Conservation (phyloP, 2,888 invertebrate species). For the Caenorhabditis sinica region DNA sequence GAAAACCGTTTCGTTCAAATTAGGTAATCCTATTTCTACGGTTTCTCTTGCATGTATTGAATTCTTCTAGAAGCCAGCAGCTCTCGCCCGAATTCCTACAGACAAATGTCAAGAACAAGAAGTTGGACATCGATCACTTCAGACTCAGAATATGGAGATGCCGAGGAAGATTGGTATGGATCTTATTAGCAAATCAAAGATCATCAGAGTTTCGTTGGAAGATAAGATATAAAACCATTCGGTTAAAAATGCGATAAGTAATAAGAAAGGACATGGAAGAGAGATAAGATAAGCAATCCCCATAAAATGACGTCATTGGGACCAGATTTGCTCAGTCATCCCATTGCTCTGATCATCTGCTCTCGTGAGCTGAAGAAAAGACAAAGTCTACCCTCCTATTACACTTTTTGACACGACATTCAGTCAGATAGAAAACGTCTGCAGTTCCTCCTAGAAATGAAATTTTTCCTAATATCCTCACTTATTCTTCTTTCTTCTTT, state of each 20-base stretch:
- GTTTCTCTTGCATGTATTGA: neutral
- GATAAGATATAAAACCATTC: conserved; percentile 20
- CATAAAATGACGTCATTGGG: conserved; percentile 33
- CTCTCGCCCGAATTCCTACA: neutral
- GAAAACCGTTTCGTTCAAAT: conserved; percentile 52
- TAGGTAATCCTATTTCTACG: conserved; percentile 11
- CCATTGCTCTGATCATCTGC: conserved; percentile 24
- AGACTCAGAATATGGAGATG: conserved; percentile 68
- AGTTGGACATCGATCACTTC: conserved; percentile 60
- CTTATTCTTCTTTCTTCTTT: neutral
- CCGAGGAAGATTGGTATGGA: conserved; percentile 67
- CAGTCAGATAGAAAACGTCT: conserved; percentile 4
- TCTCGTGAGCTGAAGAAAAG: conserved; percentile 29
- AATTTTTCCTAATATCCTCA: neutral
- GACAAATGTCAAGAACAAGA: conserved; percentile 7
- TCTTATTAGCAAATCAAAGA: neutral
- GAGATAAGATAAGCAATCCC: conserved; percentile 40
- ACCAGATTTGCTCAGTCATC: conserved; percentile 11
- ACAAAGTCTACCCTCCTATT: neutral
- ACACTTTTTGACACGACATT: conserved; percentile 9
- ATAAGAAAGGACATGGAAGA: neutral
- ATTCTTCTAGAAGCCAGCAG: conserved; percentile 24
- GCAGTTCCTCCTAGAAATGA: conserved; percentile 6
- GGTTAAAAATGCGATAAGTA: neutral
- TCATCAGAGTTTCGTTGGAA: conserved; percentile 1